A percentile compares a stretch with the other conserved stretches of the same genome.
These are phyloP conservation scores for Cinara cedri DNA, from an alignment of 2,888 invertebrate species.

Conservation along the genomic window DNA sequence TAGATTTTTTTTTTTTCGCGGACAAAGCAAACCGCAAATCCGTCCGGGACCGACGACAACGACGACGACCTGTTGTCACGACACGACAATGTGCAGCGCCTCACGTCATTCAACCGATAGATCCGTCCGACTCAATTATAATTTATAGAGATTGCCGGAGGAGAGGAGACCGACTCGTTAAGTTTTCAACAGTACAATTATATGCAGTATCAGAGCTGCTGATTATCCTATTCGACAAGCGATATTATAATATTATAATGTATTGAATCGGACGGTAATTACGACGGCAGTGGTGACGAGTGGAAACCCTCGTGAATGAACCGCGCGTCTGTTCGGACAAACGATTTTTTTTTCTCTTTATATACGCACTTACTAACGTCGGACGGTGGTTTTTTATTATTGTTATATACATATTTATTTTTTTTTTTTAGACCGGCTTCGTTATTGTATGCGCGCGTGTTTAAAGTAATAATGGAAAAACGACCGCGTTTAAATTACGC, in stretches of 20 bases:
- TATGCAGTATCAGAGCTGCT: neutral
- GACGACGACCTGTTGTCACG: conserved; percentile 19
- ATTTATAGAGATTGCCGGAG: too few species aligned
- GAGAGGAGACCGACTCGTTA: conserved; percentile 10
- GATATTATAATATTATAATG: neutral
- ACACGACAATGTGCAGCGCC: neutral
- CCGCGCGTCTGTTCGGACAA: too few species aligned
- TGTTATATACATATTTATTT: neutral
- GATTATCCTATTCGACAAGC: conserved; percentile 3
- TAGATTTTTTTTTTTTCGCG: too few species aligned
- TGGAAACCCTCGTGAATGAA: neutral
- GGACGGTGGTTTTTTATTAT: neutral
- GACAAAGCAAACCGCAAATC: conserved; percentile 15
- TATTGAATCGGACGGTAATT: neutral
- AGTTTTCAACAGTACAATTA: conserved; percentile 4
- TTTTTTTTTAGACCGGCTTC: too few species aligned
- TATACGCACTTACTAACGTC: too few species aligned
- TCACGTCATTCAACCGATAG: conserved; percentile 9
- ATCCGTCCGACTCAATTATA: conserved; percentile 1
- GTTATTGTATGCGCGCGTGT: too few species aligned
- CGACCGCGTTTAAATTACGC: conserved; percentile 15
- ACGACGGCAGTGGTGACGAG: neutral
- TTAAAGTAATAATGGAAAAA: neutral
- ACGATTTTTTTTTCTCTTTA: too few species aligned
- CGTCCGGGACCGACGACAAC: too few species aligned